phyloP scores from a whole-genome alignment of 2,797 vertebrate genomes.

The Ispidina lecontei region DNA sequence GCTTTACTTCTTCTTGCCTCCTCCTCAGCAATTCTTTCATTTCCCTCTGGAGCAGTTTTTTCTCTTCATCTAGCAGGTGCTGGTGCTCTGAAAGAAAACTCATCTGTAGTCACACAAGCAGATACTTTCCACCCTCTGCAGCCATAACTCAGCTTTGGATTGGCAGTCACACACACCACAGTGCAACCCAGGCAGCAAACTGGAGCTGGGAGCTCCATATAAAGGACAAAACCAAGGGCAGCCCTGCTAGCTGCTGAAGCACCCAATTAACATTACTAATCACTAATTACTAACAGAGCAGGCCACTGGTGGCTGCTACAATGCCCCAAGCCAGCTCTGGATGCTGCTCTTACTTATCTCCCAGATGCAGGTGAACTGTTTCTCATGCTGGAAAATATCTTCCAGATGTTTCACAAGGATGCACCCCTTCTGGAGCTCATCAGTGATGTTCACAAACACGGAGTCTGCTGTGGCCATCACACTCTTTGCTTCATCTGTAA shows the following conservation, averaged over 20 bases:
- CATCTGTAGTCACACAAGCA: not conserved
- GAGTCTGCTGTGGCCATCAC: conserved; percentile 79
- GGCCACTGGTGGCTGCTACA: accelerated
- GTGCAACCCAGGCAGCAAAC: not conserved
- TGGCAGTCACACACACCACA: not conserved
- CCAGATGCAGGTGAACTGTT: conserved; percentile 79
- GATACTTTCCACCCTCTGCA: not conserved
- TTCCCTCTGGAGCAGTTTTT: accelerated
- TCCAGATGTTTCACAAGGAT: conserved; percentile 81
- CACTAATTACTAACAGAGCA: not conserved
- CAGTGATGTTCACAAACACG: conserved; percentile 62
- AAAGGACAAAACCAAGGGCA: not conserved
- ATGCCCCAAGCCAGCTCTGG: not conserved
- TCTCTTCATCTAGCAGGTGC: not conserved
- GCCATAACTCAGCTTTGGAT: not conserved
- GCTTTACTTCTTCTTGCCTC: conserved; percentile 75
- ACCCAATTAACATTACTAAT: not conserved
- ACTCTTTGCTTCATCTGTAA: conserved; percentile 78
- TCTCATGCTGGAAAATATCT: conserved; percentile 64
- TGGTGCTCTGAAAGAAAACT: conserved; percentile 57
- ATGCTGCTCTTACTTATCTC: conserved; percentile 78
- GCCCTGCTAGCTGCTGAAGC: not conserved
- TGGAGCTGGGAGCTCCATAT: not conserved
- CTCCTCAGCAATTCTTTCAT: conserved; percentile 72
- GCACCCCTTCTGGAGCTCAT: conserved; percentile 67